These are phyloP conservation scores for Atractosteus spatula DNA, from an alignment of 2,113 vertebrate genomes.

Conservation along the genomic window DNA sequence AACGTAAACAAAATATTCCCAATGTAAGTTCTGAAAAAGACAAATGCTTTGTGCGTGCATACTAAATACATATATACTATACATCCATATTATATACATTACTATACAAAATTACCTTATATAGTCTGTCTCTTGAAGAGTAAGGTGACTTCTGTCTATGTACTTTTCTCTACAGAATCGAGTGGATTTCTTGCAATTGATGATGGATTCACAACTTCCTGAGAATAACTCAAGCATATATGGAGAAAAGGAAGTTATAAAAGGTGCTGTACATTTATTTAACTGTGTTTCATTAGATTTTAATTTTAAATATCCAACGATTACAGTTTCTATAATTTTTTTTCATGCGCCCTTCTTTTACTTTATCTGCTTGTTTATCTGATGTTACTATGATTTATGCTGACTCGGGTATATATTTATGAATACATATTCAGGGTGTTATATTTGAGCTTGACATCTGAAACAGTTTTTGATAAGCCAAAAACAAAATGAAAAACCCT, in stretches of 20 bases:
- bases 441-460: too few relatives aligned
- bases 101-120: background rate
- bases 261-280: too few relatives aligned
- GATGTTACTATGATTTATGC: background rate
- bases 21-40: background rate
- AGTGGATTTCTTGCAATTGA: slow-evolving; percentile 81
- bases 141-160: background rate
- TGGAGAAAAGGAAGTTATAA: slow-evolving; percentile 44
- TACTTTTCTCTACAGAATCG: slow-evolving; percentile 51
- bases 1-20: background rate
- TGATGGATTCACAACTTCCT: slow-evolving; percentile 73
- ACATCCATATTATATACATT: background rate
- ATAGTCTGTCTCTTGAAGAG: background rate
- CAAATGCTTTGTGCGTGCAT: slow-evolving; percentile 43
- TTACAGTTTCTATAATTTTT: too few relatives aligned
- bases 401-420: too few relatives aligned
- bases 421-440: too few relatives aligned
- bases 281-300: background rate
- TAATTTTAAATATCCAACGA: background rate
- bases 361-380: background rate
- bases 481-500: too few relatives aligned
- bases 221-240: background rate
- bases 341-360: background rate
- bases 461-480: too few relatives aligned
- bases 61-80: slow-evolving; percentile 32